Percentiles rank a stretch among this genome's conserved stretches.
These are phyloP conservation scores for Phragmatobia fuliginosa DNA, from an alignment of 2,888 invertebrate genomes.

Conservation along the genomic window DNA sequence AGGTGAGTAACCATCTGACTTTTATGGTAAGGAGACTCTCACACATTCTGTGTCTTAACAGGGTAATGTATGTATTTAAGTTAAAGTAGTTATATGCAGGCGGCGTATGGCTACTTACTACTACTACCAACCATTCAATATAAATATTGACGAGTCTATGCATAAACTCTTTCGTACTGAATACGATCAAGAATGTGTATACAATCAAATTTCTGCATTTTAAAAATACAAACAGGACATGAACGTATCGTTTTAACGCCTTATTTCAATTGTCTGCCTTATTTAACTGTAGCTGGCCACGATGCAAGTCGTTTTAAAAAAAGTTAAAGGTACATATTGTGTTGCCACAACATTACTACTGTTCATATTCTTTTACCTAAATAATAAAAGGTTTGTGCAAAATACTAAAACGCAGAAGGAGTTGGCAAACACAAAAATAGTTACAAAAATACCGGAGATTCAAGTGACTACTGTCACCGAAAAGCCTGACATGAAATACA, in stretches of 20 bases:
- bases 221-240: constrained; percentile 27
- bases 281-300: background rate
- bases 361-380: constrained; percentile 9
- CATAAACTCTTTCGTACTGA: background rate
- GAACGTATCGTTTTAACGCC: background rate
- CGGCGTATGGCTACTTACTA: too few relatives aligned
- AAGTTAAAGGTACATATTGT: constrained; percentile 11
- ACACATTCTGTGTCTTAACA: too few relatives aligned
- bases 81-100: too few relatives aligned
- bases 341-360: constrained; percentile 6
- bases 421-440: too few relatives aligned
- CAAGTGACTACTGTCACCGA: background rate
- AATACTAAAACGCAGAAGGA: background rate
- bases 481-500: constrained; percentile 55
- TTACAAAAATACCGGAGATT: background rate
- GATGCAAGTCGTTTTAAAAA: constrained; percentile 14
- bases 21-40: too few relatives aligned
- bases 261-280: background rate
- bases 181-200: constrained; percentile 17
- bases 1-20: too few relatives aligned
- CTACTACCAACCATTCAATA: too few relatives aligned
- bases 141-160: too few relatives aligned
- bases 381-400: constrained; percentile 5
- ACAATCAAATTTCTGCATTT: constrained; percentile 22
- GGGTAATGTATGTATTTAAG: too few relatives aligned